Evolutionary conservation across 2,113 vertebrate species (phyloP).

Genomic region (Cyanocitta stelleri): DNA sequence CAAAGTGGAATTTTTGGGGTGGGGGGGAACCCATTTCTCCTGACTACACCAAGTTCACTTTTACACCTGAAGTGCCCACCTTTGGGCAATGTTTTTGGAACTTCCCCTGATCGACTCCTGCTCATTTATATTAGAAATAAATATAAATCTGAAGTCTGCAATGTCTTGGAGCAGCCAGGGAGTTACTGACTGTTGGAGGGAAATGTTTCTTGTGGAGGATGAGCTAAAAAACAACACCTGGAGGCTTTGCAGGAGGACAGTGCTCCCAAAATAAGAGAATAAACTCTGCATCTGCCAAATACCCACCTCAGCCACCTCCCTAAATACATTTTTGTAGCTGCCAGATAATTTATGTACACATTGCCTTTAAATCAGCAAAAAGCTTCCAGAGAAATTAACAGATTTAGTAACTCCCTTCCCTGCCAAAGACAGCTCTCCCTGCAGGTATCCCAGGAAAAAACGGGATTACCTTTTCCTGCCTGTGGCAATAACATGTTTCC

Average conservation of each 20-base stretch:
- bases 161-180: background rate
- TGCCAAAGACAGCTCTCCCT: background rate
- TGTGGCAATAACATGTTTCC: background rate
- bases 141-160: background rate
- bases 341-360: background rate
- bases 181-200: background rate
- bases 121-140: background rate
- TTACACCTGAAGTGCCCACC: background rate
- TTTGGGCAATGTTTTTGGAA: background rate
- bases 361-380: background rate
- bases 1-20: background rate
- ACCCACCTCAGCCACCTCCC: background rate
- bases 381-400: background rate
- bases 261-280: background rate
- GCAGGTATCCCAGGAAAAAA: background rate
- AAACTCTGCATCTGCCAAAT: background rate
- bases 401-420: background rate
- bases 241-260: background rate
- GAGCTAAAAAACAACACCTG: background rate
- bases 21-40: background rate
- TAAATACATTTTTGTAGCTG: background rate
- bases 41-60: background rate
- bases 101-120: background rate
- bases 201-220: background rate
- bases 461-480: background rate